phyloP scores from a whole-genome alignment of 2,888 invertebrate genomes.

The Auanema freiburgensis region DNA sequence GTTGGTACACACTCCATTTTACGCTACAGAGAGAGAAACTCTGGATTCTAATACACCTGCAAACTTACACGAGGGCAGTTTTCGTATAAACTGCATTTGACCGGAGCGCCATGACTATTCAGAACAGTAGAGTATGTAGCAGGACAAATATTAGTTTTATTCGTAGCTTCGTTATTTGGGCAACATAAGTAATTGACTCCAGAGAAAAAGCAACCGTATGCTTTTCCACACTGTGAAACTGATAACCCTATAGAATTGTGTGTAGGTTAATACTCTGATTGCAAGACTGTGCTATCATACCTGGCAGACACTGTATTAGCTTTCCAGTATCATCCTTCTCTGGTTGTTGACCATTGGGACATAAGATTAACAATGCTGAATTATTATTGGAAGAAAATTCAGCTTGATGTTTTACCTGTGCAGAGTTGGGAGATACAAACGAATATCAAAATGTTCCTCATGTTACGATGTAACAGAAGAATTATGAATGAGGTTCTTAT shows the following conservation, averaged over 20 bases:
- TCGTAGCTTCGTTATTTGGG: constrained; percentile 53
- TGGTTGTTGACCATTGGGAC: constrained; percentile 57
- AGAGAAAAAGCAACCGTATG: constrained; percentile 60
- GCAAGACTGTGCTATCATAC: constrained; percentile 35
- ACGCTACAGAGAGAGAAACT: too few relatives aligned
- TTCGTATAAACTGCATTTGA: constrained; percentile 50
- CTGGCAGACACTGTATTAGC: constrained; percentile 58
- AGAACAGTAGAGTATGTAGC: constrained; percentile 46
- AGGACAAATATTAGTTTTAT: constrained; percentile 48
- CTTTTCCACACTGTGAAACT: constrained; percentile 48
- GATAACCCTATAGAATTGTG: background rate
- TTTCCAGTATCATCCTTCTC: constrained; percentile 44
- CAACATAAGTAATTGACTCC: constrained; percentile 63
- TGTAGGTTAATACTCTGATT: background rate
- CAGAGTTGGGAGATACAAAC: too few relatives aligned
- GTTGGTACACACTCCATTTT: too few relatives aligned
- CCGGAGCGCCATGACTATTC: constrained; percentile 46
- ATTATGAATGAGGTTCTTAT: too few relatives aligned
- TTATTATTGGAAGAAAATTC: too few relatives aligned
- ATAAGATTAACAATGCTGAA: too few relatives aligned
- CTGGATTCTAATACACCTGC: too few relatives aligned
- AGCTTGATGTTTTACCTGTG: too few relatives aligned
- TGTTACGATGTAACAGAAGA: too few relatives aligned
- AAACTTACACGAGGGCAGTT: too few relatives aligned
- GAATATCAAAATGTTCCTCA: too few relatives aligned